Evolutionary conservation across 1,140 invertebrate species (phyloP).

Genomic region (Anadara kagoshimensis): DNA sequence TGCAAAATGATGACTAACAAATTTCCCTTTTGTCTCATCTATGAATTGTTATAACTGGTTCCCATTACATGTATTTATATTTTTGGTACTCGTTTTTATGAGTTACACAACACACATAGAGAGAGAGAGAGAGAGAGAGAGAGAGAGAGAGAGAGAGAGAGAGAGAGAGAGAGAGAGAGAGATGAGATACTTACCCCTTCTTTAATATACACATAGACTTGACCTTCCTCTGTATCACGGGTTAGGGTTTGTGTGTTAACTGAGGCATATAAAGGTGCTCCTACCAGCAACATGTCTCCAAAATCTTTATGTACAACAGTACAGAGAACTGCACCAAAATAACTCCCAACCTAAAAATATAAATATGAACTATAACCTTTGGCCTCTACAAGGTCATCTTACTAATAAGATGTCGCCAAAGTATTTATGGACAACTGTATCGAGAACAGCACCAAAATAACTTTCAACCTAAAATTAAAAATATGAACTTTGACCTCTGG

Average conservation of each 20-base stretch:
- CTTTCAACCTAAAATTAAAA: too few species aligned
- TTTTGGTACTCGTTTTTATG: not conserved
- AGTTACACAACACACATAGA: not conserved
- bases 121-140: too few species aligned
- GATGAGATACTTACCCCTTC: not conserved
- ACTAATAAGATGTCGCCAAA: too few species aligned
- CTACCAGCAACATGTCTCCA: conserved; percentile 18
- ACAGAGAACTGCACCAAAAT: conserved; percentile 32
- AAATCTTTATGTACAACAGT: not conserved
- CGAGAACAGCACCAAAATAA: too few species aligned
- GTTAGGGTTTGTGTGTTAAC: not conserved
- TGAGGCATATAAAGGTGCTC: conserved; percentile 23
- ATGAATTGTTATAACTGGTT: not conserved
- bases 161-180: not conserved
- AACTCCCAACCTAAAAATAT: conserved; percentile 30
- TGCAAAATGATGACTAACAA: not conserved
- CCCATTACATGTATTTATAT: not conserved
- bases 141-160: not conserved
- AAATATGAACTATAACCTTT: not conserved
- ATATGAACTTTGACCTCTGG: too few species aligned
- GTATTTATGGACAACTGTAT: too few species aligned
- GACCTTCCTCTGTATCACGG: conserved; percentile 19
- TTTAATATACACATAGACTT: conserved; percentile 25
- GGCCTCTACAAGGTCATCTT: too few species aligned
- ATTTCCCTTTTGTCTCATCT: not conserved